Conservation (phyloP, 2,113 vertebrate species). For the Eubucco bourcierii region DNA sequence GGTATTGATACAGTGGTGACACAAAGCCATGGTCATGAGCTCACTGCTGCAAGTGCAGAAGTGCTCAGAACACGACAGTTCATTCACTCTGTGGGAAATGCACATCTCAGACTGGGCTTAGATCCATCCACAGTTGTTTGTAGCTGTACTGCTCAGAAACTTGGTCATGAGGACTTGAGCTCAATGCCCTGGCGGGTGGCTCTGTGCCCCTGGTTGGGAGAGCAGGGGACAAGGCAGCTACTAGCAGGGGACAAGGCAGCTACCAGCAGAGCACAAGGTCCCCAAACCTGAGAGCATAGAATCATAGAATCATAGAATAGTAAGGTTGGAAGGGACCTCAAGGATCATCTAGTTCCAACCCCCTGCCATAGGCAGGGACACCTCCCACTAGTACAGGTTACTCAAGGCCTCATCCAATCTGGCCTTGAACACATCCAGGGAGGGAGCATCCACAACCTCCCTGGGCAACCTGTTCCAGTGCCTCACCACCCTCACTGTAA, state of each 20-base stretch:
- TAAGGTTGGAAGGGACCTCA: too few relatives aligned
- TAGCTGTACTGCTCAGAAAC: background rate
- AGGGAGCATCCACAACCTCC: too few relatives aligned
- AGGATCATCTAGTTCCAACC: too few relatives aligned
- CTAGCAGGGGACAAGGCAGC: background rate
- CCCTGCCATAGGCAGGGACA: too few relatives aligned
- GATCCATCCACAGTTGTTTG: background rate
- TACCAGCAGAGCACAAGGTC: background rate
- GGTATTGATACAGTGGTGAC: background rate
- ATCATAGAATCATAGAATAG: too few relatives aligned
- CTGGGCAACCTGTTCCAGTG: too few relatives aligned
- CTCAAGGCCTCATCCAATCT: too few relatives aligned
- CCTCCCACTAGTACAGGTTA: too few relatives aligned
- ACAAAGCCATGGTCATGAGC: background rate
- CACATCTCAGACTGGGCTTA: background rate
- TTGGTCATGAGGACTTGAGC: background rate
- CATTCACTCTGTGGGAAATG: background rate
- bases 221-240: background rate
- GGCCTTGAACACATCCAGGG: too few relatives aligned
- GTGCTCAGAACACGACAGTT: background rate
- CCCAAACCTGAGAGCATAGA: background rate
- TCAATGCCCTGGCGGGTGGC: fast-evolving
- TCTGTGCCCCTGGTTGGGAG: background rate
- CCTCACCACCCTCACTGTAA: too few relatives aligned
- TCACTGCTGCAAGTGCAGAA: background rate